phyloP scores from a whole-genome alignment of 2,888 invertebrate genomes.

The Cataglyphis albicans region DNA sequence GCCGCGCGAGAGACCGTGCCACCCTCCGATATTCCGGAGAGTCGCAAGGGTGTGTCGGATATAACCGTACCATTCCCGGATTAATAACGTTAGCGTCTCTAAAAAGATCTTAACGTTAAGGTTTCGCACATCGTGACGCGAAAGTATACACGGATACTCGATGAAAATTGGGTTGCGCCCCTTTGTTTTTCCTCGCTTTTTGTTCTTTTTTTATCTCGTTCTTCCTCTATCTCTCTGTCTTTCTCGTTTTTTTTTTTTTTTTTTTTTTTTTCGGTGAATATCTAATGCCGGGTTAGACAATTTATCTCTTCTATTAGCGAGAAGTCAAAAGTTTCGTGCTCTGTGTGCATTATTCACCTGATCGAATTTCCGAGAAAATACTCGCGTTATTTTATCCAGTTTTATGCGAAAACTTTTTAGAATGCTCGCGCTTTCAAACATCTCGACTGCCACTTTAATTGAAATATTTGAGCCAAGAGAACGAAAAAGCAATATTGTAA shows the following conservation, averaged over 20 bases:
- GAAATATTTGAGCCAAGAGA: not conserved
- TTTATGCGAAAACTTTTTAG: constrained; percentile 15
- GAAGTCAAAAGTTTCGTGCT: constrained; percentile 46
- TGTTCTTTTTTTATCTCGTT: not conserved
- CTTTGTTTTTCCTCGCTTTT: constrained; percentile 46
- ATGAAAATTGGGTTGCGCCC: constrained; percentile 67
- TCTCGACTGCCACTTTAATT: constrained; percentile 9
- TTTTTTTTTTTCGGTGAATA: constrained; percentile 18
- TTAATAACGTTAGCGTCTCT: constrained; percentile 70
- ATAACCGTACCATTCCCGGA: constrained; percentile 64
- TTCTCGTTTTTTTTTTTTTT: not conserved
- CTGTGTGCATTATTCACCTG: constrained; percentile 20
- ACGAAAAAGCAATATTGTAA: not conserved
- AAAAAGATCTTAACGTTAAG: constrained; percentile 66
- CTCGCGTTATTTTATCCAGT: constrained; percentile 32
- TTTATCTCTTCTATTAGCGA: constrained; percentile 42
- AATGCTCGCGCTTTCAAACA: constrained; percentile 29
- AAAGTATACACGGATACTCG: constrained; percentile 56
- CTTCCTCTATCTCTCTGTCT: not conserved
- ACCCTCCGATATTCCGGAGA: constrained; percentile 54
- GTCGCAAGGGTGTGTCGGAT: constrained; percentile 57
- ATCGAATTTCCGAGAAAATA: constrained; percentile 48
- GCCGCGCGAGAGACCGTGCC: constrained; percentile 48
- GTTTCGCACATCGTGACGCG: constrained; percentile 60
- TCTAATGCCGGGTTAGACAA: constrained; percentile 26